These are phyloP conservation scores for Spatulosminthurus flaviceps DNA, from an alignment of 2,888 invertebrate genomes.

Conservation along the genomic window DNA sequence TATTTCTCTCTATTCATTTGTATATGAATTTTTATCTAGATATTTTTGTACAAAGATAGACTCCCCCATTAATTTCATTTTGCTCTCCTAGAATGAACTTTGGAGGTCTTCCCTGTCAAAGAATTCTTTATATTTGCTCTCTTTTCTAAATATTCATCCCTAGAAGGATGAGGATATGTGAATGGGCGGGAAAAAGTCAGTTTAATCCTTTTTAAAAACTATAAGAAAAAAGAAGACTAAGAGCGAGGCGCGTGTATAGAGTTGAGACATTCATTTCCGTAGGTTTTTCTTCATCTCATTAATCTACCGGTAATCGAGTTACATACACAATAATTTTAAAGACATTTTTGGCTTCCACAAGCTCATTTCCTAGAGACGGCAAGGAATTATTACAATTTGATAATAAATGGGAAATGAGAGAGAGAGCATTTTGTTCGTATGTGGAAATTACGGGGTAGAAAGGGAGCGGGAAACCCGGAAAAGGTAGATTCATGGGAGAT, in stretches of 20 bases:
- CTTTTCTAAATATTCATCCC: too few relatives aligned
- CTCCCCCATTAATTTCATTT: too few relatives aligned
- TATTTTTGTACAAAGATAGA: too few relatives aligned
- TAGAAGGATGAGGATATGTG: not conserved
- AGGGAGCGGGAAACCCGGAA: not conserved
- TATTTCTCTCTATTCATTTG: too few relatives aligned
- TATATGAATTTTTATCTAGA: too few relatives aligned
- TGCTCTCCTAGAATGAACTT: too few relatives aligned
- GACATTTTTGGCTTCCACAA: not conserved
- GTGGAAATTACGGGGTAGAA: too few relatives aligned
- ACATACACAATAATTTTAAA: not conserved
- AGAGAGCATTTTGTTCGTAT: not conserved
- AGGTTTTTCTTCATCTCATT: constrained; percentile 28
- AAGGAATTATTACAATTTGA: constrained; percentile 2
- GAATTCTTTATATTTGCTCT: too few relatives aligned
- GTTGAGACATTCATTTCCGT: not conserved
- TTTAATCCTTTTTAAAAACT: too few relatives aligned
- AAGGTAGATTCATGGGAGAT: not conserved
- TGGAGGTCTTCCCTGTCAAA: too few relatives aligned
- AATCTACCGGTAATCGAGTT: constrained; percentile 31
- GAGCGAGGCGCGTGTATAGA: not conserved
- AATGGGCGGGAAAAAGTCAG: not conserved
- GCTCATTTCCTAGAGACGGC: not conserved
- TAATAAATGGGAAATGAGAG: not conserved
- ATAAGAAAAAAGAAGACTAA: not conserved